Evolutionary conservation across 1,140 invertebrate species (phyloP).

Genomic region (Philotrypesis tridentata): DNA sequence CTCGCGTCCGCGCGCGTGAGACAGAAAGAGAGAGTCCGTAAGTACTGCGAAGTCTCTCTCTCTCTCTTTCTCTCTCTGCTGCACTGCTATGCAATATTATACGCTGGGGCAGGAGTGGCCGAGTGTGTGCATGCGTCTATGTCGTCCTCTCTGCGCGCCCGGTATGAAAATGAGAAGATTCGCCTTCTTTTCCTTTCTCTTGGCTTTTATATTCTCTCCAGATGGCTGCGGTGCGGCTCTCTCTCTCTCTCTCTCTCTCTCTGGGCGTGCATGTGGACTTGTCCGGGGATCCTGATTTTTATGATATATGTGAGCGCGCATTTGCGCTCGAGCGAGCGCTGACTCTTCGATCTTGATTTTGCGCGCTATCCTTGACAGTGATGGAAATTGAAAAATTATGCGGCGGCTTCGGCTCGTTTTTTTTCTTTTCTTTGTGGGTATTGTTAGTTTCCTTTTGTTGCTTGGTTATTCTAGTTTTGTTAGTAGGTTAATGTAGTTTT

Average conservation of each 20-base stretch:
- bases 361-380: neutral
- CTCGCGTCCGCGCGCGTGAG: neutral
- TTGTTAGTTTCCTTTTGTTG: neutral
- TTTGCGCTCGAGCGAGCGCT: neutral
- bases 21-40: neutral
- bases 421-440: neutral
- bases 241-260: no score
- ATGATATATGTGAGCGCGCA: slow-evolving; percentile 16
- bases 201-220: neutral
- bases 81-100: neutral
- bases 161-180: slow-evolving; percentile 41
- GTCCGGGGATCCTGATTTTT: neutral
- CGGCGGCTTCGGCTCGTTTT: neutral
- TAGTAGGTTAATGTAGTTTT: no score
- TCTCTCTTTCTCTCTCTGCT: neutral
- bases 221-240: neutral
- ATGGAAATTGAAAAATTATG: slow-evolving; percentile 4
- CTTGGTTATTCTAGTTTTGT: no score
- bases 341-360: neutral
- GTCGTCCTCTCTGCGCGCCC: neutral
- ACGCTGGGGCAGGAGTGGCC: neutral
- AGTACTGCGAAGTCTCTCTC: neutral
- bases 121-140: slow-evolving; percentile 2
- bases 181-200: slow-evolving; percentile 5
- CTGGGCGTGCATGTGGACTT: no score